A percentile compares a stretch with the other conserved stretches of the same genome.
Conservation (phyloP, 2,888 invertebrate genomes). For the Anticlea derivata region DNA sequence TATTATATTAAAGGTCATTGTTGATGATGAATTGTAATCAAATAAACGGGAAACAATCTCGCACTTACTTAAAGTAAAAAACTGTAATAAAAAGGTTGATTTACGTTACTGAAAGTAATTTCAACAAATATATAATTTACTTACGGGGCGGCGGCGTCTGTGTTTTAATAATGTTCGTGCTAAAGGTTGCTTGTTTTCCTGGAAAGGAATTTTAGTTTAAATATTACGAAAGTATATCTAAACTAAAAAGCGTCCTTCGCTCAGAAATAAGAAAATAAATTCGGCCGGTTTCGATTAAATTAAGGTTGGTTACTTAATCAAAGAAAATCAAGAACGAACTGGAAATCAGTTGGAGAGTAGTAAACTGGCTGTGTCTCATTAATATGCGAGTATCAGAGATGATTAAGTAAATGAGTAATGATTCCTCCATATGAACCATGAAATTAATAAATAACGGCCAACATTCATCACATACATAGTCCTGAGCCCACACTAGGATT, state of each 20-base stretch:
- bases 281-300: background rate
- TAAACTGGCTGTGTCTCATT: no score
- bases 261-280: background rate
- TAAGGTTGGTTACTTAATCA: no score
- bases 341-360: no score
- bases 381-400: no score
- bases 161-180: slow-evolving; percentile 5
- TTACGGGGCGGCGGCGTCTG: no score
- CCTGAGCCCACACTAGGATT: no score
- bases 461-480: no score
- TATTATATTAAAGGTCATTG: slow-evolving; percentile 26
- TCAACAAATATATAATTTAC: slow-evolving; percentile 16
- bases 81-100: background rate
- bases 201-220: background rate
- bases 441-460: no score
- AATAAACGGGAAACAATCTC: background rate
- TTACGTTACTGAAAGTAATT: slow-evolving; percentile 10
- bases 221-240: slow-evolving; percentile 4
- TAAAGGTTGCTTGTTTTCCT: slow-evolving; percentile 6
- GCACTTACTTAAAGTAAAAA: background rate
- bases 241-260: background rate
- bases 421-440: no score
- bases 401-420: no score
- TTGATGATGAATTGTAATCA: slow-evolving; percentile 13
- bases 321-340: no score